Evolutionary conservation across 64 coral and sea anemone species (phyloP).

Genomic region (Cladopsammia gracilis): DNA sequence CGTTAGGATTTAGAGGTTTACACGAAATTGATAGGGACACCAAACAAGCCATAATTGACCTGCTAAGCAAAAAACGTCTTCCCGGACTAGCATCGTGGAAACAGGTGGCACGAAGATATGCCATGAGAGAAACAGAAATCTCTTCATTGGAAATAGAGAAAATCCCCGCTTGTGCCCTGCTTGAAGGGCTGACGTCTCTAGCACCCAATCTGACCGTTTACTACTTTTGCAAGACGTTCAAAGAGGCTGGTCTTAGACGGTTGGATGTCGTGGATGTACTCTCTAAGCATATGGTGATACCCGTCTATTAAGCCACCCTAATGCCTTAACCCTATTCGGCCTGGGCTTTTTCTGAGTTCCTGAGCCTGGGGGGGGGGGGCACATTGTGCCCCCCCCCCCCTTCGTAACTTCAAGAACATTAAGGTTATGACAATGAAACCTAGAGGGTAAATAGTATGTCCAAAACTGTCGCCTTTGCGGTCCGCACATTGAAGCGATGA

Average conservation of each 20-base stretch:
- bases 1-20: conserved; percentile 20
- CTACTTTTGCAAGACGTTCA: conserved; percentile 22
- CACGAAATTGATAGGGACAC: neutral
- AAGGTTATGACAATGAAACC: no score
- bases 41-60: conserved; percentile 3
- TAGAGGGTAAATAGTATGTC: no score
- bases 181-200: neutral
- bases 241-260: conserved; percentile 24
- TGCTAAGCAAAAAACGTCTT: conserved; percentile 27
- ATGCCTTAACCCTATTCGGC: no score
- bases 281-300: neutral
- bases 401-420: no score
- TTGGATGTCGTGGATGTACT: neutral
- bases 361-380: no score
- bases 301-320: neutral
- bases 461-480: no score
- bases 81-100: conserved; percentile 36
- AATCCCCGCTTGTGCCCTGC: conserved; percentile 1
- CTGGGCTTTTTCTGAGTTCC: no score
- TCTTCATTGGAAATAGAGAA: conserved; percentile 4
- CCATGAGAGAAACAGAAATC: conserved; percentile 35
- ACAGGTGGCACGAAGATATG: conserved; percentile 22
- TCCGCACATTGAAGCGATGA: no score
- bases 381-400: no score
- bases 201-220: conserved; percentile 30